These are phyloP conservation scores for Parotocinclus haroldoi DNA, from an alignment of 2,797 vertebrate species.

Conservation along the genomic window DNA sequence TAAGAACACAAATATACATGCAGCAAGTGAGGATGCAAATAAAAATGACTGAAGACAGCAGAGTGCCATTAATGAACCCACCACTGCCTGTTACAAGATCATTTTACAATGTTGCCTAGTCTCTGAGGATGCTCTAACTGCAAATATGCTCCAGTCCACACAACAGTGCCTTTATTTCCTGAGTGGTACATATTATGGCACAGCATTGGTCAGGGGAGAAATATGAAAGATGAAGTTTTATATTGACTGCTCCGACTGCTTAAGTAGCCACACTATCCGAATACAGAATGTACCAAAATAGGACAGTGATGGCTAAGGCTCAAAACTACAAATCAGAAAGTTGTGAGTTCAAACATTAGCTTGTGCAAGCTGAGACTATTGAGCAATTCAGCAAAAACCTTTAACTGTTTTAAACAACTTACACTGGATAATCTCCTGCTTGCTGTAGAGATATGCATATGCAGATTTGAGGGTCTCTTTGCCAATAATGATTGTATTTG, in stretches of 20 bases:
- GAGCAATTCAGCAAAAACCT: no score
- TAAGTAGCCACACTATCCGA: neutral
- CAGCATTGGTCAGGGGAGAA: neutral
- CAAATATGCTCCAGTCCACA: neutral
- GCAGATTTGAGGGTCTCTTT: no score
- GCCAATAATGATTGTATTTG: no score
- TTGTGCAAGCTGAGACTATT: no score
- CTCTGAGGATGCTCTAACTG: constrained; percentile 4
- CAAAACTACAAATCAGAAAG: no score
- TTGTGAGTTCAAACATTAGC: no score
- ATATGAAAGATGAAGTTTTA: constrained; percentile 14
- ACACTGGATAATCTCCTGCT: no score
- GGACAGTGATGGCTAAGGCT: no score
- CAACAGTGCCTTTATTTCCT: constrained; percentile 18
- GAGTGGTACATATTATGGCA: neutral
- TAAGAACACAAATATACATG: constrained; percentile 60
- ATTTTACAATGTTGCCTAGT: constrained; percentile 23
- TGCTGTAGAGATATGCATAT: no score
- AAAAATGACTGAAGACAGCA: constrained; percentile 62
- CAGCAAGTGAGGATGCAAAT: constrained; percentile 46
- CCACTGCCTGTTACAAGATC: constrained; percentile 41
- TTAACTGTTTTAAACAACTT: no score
- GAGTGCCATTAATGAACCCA: constrained; percentile 44
- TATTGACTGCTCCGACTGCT: neutral
- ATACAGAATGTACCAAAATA: neutral